Evolutionary conservation across 2,888 invertebrate genomes (phyloP), one percentile per base, ranked within the genome.

Genomic region (Nasonovia ribisnigri): DNA sequence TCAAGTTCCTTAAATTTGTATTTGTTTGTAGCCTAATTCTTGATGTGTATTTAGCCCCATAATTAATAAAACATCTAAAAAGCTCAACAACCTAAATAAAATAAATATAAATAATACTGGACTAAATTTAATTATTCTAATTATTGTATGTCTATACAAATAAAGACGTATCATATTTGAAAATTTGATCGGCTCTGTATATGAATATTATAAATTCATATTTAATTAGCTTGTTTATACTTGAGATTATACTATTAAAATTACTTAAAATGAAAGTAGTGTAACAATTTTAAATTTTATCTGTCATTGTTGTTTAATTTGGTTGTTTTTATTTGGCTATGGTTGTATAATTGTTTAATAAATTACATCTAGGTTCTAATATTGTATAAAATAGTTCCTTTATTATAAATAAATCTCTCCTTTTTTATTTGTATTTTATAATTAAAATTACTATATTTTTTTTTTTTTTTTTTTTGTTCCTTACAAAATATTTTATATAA

Each of bases 301-400:
- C 46, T 26, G 36, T 86, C 36, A 42, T 26, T 77, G 90, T 93
- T 57, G 46, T 84, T 84, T 89, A 54, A 84, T 93, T 84, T 57
- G 46, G 57, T 84, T 84, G 48, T 90, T 93, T 84, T 84, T 36
- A 84, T 26, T 84, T 46, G 57, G 46, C 84, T 89, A 84, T 60
- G 8, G 88, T 88, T 84, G 51, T 84, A 91, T 84, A 86, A 88
- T 77, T 54, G 11, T 77, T 92, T 92, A 54, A 92, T 88, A 54
- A 77, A 88, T 13, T 48, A 92, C 36, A n/a, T 51, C 11, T 92
- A 92, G 43, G 43, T 77, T 54, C 88, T 92, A 93, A 90, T 77
- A 77, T 90, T 90, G 24, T 93, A 90, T 87, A 90, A 90, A 86
- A 90, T 90, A 93, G 90, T 90, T 93, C 90, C 93, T 90, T 93